These are phyloP conservation scores for Julus scanicus DNA, from an alignment of 2,888 invertebrate species.

Conservation along the genomic window DNA sequence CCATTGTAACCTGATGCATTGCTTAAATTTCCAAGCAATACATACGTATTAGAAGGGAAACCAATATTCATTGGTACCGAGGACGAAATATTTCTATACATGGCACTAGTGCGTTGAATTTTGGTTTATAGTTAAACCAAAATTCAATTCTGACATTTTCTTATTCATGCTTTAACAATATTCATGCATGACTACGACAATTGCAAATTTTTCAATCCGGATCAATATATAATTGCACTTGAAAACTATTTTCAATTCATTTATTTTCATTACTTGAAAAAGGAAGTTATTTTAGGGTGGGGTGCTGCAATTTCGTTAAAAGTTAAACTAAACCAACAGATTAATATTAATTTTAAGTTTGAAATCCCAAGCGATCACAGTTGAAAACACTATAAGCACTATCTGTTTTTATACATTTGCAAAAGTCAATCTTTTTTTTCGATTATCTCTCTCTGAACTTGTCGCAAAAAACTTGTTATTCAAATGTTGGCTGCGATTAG, in stretches of 20 bases:
- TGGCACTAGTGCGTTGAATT: not conserved
- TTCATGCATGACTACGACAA: too few species aligned
- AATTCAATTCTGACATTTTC: too few species aligned
- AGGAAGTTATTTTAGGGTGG: too few species aligned
- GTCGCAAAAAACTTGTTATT: not conserved
- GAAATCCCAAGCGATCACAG: not conserved
- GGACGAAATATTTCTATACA: not conserved
- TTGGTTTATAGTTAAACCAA: too few species aligned
- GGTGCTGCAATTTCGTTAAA: too few species aligned
- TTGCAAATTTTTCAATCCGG: too few species aligned
- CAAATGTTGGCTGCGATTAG: not conserved
- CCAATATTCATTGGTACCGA: not conserved
- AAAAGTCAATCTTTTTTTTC: not conserved
- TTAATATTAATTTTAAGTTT: not conserved
- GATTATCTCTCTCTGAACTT: not conserved
- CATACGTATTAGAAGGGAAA: constrained; percentile 7
- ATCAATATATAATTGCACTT: too few species aligned
- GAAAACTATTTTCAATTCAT: too few species aligned
- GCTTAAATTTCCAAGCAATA: not conserved
- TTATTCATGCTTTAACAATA: too few species aligned
- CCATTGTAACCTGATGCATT: not conserved
- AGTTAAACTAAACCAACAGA: too few species aligned
- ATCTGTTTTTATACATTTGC: not conserved
- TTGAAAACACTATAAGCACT: not conserved
- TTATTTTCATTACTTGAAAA: too few species aligned